Evolutionary conservation across 2,113 vertebrate species (phyloP).

Genomic region (Catharus minimus): DNA sequence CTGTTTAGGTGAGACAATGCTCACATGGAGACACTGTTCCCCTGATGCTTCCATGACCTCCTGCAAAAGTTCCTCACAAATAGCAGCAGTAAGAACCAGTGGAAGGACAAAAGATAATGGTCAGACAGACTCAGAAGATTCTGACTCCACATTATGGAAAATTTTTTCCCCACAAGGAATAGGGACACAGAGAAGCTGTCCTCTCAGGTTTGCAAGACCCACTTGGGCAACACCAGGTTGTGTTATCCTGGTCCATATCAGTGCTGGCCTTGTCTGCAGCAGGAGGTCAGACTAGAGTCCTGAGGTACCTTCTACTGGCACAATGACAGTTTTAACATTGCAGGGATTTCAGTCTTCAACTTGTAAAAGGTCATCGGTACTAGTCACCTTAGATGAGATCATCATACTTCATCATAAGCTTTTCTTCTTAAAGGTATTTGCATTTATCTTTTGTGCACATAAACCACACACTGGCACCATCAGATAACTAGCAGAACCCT

Average conservation of each 20-base stretch:
- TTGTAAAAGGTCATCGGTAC: background rate
- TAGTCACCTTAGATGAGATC: background rate
- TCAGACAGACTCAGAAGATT: background rate
- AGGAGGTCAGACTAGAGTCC: background rate
- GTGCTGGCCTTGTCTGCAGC: background rate
- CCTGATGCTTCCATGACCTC: background rate
- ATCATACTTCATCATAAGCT: background rate
- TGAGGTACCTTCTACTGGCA: background rate
- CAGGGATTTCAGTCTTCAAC: background rate
- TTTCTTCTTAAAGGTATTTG: background rate
- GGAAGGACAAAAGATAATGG: background rate
- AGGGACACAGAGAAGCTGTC: background rate
- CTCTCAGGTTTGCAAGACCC: background rate
- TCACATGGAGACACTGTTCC: background rate
- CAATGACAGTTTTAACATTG: background rate
- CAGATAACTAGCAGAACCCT: background rate
- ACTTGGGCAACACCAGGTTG: background rate
- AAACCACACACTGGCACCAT: background rate
- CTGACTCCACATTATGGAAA: background rate
- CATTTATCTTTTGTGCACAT: background rate
- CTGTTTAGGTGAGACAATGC: background rate
- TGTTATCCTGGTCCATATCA: background rate
- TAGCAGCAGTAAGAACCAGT: background rate
- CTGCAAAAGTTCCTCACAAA: background rate
- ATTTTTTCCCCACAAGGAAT: background rate